Percentiles rank a stretch among this genome's conserved stretches.
These are phyloP conservation scores for Tympanoctomys barrerae DNA, from an alignment of 2,797 vertebrate genomes.

Conservation along the genomic window DNA sequence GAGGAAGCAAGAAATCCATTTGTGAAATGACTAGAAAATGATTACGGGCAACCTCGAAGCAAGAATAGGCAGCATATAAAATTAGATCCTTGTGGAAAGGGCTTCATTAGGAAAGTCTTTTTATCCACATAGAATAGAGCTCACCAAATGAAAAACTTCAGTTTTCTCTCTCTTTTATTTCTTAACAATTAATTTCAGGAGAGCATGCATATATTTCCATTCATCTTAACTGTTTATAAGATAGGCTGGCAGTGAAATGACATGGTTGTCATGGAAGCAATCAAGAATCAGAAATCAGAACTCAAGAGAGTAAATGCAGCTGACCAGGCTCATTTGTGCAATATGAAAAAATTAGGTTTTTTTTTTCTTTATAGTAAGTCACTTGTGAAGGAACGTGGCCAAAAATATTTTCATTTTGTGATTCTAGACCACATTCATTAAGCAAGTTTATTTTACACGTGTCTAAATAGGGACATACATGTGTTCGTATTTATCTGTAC, in stretches of 20 bases:
- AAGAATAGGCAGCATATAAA: conserved; percentile 23
- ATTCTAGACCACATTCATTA: conserved; percentile 27
- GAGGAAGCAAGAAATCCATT: conserved; percentile 11
- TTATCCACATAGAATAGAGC: conserved; percentile 32
- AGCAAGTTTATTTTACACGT: not conserved
- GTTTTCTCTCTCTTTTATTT: conserved; percentile 58
- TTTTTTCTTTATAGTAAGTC: conserved; percentile 67
- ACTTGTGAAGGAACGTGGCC: conserved; percentile 52
- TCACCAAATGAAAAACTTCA: conserved; percentile 78
- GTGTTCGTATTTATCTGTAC: not conserved
- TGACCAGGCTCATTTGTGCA: conserved; percentile 84
- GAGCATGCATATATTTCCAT: conserved; percentile 77
- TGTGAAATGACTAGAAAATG: conserved; percentile 30
- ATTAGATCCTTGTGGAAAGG: conserved; percentile 1
- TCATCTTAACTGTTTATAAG: conserved; percentile 86
- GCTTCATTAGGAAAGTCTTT: conserved; percentile 17
- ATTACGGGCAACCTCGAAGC: not conserved
- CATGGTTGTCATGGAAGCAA: conserved; percentile 89
- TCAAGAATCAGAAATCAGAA: conserved; percentile 82
- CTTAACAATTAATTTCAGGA: conserved; percentile 80
- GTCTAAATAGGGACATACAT: not conserved
- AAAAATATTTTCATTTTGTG: conserved; percentile 51
- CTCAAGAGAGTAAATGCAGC: conserved; percentile 77
- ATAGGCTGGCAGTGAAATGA: conserved; percentile 82
- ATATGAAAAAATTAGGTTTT: conserved; percentile 54